A percentile compares a stretch with the other conserved stretches of the same genome.
Conservation (phyloP, 2,888 invertebrate genomes). For the Belgica antarctica region DNA sequence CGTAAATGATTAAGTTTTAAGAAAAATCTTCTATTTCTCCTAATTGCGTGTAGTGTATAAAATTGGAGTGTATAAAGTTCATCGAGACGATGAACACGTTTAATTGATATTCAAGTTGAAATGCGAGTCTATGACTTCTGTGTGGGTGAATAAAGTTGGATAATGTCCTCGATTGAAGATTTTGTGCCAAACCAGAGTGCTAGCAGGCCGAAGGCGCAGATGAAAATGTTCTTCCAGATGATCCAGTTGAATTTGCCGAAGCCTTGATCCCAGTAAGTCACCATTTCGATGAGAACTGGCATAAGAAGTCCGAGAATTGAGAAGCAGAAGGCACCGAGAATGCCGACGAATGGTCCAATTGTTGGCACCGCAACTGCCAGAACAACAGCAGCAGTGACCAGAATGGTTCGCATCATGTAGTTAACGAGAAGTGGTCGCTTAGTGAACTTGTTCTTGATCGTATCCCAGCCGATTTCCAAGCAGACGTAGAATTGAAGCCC, state of each 20-base stretch:
- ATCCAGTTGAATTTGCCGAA: slow-evolving; percentile 72
- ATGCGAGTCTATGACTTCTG: not conserved
- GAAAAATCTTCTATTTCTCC: too few species aligned
- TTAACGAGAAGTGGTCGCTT: slow-evolving; percentile 70
- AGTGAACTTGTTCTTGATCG: slow-evolving; percentile 69
- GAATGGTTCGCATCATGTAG: slow-evolving; percentile 68
- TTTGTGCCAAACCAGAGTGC: slow-evolving; percentile 81
- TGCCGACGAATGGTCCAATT: slow-evolving; percentile 83
- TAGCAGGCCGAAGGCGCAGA: slow-evolving; percentile 71
- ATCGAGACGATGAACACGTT: too few species aligned
- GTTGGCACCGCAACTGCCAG: slow-evolving; percentile 84
- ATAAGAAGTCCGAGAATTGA: slow-evolving; percentile 86
- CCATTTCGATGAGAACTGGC: slow-evolving; percentile 79
- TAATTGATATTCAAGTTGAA: not conserved
- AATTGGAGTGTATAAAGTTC: too few species aligned
- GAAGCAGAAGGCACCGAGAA: slow-evolving; percentile 92
- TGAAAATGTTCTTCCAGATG: slow-evolving; percentile 73
- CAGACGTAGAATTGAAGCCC: slow-evolving; percentile 97
- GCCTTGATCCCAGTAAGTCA: slow-evolving; percentile 82
- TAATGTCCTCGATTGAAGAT: slow-evolving; percentile 63
- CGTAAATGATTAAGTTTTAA: too few species aligned
- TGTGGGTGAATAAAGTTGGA: slow-evolving; percentile 50
- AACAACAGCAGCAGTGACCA: slow-evolving; percentile 67
- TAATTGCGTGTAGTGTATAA: too few species aligned
- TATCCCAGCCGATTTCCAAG: slow-evolving; percentile 86